Evolutionary conservation across 2,888 invertebrate genomes (phyloP).

Genomic region (Sinopyrophorus schimmeli): DNA sequence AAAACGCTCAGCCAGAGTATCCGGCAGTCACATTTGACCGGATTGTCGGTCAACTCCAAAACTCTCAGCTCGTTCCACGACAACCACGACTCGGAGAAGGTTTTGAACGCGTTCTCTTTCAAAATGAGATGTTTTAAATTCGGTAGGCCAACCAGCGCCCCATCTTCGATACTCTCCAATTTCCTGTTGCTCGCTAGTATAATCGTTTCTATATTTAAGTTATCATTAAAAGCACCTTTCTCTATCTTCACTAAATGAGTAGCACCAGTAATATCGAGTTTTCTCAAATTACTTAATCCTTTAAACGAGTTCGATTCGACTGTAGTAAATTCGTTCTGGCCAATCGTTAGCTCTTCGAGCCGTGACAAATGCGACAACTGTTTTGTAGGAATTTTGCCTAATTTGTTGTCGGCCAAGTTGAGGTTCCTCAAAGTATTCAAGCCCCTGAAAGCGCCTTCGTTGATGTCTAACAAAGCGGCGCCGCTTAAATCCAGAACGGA

Average conservation of each 20-base stretch:
- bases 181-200: slow-evolving; percentile 78
- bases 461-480: slow-evolving; percentile 79
- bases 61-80: slow-evolving; percentile 77
- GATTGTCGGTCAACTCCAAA: slow-evolving; percentile 81
- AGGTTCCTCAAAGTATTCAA: slow-evolving; percentile 74
- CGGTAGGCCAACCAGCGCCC: slow-evolving; percentile 76
- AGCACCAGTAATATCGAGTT: slow-evolving; percentile 78
- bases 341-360: slow-evolving; percentile 78
- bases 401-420: slow-evolving; percentile 78
- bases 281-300: slow-evolving; percentile 75
- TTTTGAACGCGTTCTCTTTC: slow-evolving; percentile 76
- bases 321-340: slow-evolving; percentile 77
- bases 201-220: slow-evolving; percentile 78
- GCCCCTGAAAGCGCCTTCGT: slow-evolving; percentile 75
- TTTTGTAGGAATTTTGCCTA: slow-evolving; percentile 73
- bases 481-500: slow-evolving; percentile 78
- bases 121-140: slow-evolving; percentile 76
- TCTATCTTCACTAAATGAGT: slow-evolving; percentile 72
- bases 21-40: slow-evolving; percentile 79
- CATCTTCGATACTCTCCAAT: slow-evolving; percentile 72
- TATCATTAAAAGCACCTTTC: slow-evolving; percentile 77
- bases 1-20: slow-evolving; percentile 79
- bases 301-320: slow-evolving; percentile 75
- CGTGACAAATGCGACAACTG: slow-evolving; percentile 72
- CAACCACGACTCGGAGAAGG: slow-evolving; percentile 77